phyloP scores from a whole-genome alignment of 2,113 vertebrate genomes.

The Heterocephalus glaber region DNA sequence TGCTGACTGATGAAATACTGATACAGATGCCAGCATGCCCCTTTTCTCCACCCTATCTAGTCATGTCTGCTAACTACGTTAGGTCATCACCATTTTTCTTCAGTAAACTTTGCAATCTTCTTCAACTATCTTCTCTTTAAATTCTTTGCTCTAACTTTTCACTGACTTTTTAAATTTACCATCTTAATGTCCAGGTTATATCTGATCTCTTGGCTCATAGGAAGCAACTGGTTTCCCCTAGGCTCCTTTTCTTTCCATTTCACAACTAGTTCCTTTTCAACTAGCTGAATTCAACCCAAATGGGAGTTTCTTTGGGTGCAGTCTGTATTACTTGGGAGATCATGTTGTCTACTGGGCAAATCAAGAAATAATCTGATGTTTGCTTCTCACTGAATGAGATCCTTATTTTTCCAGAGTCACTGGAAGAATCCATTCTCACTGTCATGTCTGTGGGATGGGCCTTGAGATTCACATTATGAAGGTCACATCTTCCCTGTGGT shows the following conservation, averaged over 20 bases:
- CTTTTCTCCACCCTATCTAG: neutral
- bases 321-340: neutral
- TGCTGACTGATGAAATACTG: neutral
- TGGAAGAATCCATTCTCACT: neutral
- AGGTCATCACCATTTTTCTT: constrained; percentile 8
- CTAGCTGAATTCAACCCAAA: neutral
- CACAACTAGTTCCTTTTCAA: neutral
- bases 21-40: neutral
- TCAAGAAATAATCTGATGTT: constrained; percentile 1
- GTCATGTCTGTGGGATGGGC: neutral
- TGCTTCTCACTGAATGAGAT: constrained; percentile 12
- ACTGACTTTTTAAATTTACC: neutral
- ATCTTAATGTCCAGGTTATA: neutral
- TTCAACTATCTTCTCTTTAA: neutral
- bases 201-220: neutral
- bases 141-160: neutral
- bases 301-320: neutral
- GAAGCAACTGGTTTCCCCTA: neutral
- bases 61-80: neutral
- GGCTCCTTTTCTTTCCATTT: constrained; percentile 16
- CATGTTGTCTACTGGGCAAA: neutral
- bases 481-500: neutral
- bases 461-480: neutral
- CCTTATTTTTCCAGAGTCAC: constrained; percentile 2
- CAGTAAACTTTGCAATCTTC: neutral